phyloP scores from a whole-genome alignment of 2,113 vertebrate genomes.

The Festucalex cinctus region DNA sequence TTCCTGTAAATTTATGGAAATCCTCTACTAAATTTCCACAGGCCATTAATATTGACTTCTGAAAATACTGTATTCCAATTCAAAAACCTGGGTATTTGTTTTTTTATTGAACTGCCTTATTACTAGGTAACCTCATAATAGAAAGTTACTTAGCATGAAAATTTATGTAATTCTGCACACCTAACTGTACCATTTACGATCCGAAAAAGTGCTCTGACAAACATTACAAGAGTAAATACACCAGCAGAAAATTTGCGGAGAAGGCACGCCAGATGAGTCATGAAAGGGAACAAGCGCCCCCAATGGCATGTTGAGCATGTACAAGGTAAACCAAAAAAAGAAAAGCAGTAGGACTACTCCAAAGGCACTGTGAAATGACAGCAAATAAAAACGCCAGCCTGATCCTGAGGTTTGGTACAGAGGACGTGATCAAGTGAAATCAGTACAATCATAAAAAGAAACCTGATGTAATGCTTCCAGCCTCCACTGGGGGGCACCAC shows the following conservation, averaged over 20 bases:
- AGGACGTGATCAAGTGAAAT: not conserved
- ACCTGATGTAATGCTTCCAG: not conserved
- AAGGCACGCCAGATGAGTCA: constrained; percentile 41
- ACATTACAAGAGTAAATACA: constrained; percentile 15
- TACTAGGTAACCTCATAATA: not conserved
- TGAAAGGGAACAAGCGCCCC: not conserved
- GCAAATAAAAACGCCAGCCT: not conserved
- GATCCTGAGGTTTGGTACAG: not conserved
- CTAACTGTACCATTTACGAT: not conserved
- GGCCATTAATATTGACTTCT: not conserved
- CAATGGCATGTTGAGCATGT: not conserved
- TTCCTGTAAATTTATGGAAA: not conserved
- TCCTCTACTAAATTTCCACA: not conserved
- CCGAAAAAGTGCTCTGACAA: constrained; percentile 9
- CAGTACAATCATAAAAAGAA: not conserved
- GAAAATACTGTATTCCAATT: not conserved
- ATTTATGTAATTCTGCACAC: not conserved
- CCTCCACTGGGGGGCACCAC: constrained; percentile 21
- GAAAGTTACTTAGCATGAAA: not conserved
- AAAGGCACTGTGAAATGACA: constrained; percentile 16
- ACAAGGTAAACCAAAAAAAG: not conserved
- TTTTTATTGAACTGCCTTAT: not conserved
- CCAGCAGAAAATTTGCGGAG: constrained; percentile 22
- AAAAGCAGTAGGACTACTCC: constrained; percentile 5
- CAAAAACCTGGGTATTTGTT: not conserved